Evolutionary conservation across 2,113 vertebrate species (phyloP).

Genomic region (Scomber japonicus): DNA sequence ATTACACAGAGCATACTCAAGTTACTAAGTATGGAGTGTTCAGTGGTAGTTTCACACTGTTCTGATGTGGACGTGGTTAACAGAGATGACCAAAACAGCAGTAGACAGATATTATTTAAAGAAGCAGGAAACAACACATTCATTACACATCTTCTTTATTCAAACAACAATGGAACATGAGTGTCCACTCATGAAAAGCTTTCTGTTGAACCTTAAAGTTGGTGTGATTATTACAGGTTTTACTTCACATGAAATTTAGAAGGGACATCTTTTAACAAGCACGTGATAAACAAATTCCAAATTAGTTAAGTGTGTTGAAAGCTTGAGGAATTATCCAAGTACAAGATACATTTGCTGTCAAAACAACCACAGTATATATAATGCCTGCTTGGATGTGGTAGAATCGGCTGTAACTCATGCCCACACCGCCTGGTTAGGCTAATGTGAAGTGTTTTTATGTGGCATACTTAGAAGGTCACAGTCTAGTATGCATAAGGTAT

Average conservation of each 20-base stretch:
- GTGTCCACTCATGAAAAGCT: not conserved
- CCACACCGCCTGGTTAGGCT: not conserved
- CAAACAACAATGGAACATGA: not conserved
- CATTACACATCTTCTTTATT: not conserved
- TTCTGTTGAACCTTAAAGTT: too few relatives aligned
- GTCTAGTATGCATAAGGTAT: not conserved
- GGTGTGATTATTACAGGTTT: not conserved
- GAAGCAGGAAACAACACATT: conserved; percentile 16
- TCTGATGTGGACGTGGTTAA: not conserved
- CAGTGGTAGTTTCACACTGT: too few relatives aligned
- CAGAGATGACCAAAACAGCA: not conserved
- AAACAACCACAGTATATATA: not conserved
- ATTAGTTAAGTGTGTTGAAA: not conserved
- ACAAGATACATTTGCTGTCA: not conserved
- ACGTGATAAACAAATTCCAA: not conserved
- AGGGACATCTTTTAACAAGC: too few relatives aligned
- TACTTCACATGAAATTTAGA: not conserved
- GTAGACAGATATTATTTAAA: not conserved
- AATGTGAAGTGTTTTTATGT: conserved; percentile 31
- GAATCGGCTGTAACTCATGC: not conserved
- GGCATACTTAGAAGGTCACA: not conserved
- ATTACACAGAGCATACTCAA: too few relatives aligned
- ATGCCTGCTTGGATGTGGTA: conserved; percentile 31
- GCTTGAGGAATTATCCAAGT: not conserved
- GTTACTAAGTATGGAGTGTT: too few relatives aligned